Percentiles rank a stretch among this genome's conserved stretches.
These are phyloP conservation scores for Nanorana parkeri DNA, from an alignment of 2,113 vertebrate species.

Conservation along the genomic window DNA sequence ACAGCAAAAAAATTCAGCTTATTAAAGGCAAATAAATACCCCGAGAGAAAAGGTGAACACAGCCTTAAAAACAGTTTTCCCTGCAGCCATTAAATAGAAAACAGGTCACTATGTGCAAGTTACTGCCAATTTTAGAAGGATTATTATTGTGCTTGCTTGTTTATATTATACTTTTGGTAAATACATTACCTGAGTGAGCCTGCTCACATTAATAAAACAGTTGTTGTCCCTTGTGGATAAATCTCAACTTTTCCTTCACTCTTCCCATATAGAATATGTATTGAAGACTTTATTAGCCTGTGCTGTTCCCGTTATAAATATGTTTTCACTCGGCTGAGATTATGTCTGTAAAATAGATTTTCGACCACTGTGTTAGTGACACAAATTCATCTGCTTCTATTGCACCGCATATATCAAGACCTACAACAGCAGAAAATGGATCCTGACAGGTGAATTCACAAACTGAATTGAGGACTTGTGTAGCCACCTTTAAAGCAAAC, in stretches of 20 bases:
- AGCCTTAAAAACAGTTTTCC: conserved; percentile 70
- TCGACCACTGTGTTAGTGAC: conserved; percentile 39
- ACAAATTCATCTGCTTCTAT: conserved; percentile 22
- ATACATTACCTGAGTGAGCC: conserved; percentile 59
- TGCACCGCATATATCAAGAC: conserved; percentile 29
- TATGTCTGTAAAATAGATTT: conserved; percentile 62
- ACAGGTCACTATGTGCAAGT: conserved; percentile 77
- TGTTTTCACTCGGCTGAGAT: conserved; percentile 64
- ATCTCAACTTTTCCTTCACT: conserved; percentile 61
- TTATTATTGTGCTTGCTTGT: conserved; percentile 72
- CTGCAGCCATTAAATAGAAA: conserved; percentile 81
- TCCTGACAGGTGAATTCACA: conserved; percentile 35
- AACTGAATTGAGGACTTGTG: conserved; percentile 19
- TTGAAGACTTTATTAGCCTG: conserved; percentile 65
- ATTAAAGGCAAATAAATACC: conserved; percentile 33
- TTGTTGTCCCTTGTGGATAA: conserved; percentile 46
- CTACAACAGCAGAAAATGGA: conserved; percentile 31
- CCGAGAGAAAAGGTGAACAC: conserved; percentile 32
- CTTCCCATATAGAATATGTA: conserved; percentile 49
- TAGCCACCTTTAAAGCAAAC: neutral
- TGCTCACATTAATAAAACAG: conserved; percentile 48
- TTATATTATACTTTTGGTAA: conserved; percentile 75
- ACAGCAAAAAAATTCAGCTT: conserved; percentile 37
- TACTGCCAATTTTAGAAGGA: conserved; percentile 71
- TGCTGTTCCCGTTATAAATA: conserved; percentile 67